These are phyloP conservation scores for Daktulosphaira vitifoliae DNA, from an alignment of 1,140 invertebrate genomes.

Conservation along the genomic window DNA sequence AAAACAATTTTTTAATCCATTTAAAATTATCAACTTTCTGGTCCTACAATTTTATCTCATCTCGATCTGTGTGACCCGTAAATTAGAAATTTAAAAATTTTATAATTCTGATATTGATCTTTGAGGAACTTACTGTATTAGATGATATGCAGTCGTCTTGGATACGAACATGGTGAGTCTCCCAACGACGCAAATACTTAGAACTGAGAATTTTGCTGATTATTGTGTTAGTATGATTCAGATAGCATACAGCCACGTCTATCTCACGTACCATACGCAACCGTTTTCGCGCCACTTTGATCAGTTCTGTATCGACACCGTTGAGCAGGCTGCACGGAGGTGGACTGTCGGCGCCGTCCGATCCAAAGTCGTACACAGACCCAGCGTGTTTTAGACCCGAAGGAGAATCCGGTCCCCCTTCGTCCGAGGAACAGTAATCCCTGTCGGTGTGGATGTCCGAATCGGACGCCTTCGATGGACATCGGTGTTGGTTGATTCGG, in stretches of 20 bases:
- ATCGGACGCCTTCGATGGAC: neutral
- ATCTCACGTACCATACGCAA: constrained; percentile 70
- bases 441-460: constrained; percentile 22
- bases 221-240: constrained; percentile 69
- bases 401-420: constrained; percentile 5
- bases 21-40: too few species aligned
- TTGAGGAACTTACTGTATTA: constrained; percentile 69
- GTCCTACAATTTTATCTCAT: too few species aligned
- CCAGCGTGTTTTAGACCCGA: constrained; percentile 1
- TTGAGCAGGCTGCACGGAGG: neutral
- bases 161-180: constrained; percentile 64
- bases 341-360: neutral
- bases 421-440: constrained; percentile 20
- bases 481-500: neutral
- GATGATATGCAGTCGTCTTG: constrained; percentile 62
- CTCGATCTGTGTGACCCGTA: too few species aligned
- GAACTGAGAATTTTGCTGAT: constrained; percentile 73
- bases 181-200: constrained; percentile 70
- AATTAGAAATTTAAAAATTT: too few species aligned
- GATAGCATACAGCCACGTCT: constrained; percentile 65
- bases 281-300: constrained; percentile 47
- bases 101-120: too few species aligned
- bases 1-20: too few species aligned
- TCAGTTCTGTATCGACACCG: constrained; percentile 1
- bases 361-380: constrained; percentile 8